Evolutionary conservation across 2,113 vertebrate species (phyloP), one percentile per base, ranked within the genome.

Genomic region (Rhinopomastus cyanomelas): DNA sequence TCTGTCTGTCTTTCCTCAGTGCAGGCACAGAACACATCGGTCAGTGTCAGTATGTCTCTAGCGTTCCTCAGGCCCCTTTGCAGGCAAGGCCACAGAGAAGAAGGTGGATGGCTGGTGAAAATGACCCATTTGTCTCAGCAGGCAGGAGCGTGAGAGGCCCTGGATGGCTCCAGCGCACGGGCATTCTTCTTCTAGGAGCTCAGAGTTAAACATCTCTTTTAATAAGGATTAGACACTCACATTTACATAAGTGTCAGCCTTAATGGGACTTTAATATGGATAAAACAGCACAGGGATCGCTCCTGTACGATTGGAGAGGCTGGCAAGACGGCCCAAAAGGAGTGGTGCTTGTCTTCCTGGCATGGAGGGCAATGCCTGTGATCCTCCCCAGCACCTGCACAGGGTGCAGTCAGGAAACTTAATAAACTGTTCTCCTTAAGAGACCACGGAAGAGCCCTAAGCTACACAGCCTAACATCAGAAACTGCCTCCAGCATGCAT

Each of bases 201-300:
- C 18, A 25, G 36, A 92, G 46, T 91, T 80, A 89, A 93, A 93
- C 2, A 5, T 37, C 64, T 59, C 44, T 81, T 93, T 80, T 81
- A 92, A 94, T 78, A 82, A 94, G 34, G 75, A 83, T 69, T 34
- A 91, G 88, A 68, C 36, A 82, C 71, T 92, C 88, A 75, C n/a
- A 89, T 95, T 89, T 94, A 78, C 78, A 77, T 91, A 88, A 82
- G 3, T 78, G 49, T 71, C 67, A 71, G 64, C 19, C 59, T 81
- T 92, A 80, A 81, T 91, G 76, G 32, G 64, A 61, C 52, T 91
- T 88, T 74, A 72, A 88, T 91, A 82, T 39, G n/a, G 46, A 77
- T 90, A 46, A 82, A 94, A 39, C 53, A 83, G 91, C 68, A 29
- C 5, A 64, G 36, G 32, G 36, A 93, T 75, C 29, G 4, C 16